Percentiles rank a stretch among this genome's conserved stretches.
These are phyloP conservation scores for Stenodema calcarata DNA, from an alignment of 2,888 invertebrate genomes.

Conservation along the genomic window DNA sequence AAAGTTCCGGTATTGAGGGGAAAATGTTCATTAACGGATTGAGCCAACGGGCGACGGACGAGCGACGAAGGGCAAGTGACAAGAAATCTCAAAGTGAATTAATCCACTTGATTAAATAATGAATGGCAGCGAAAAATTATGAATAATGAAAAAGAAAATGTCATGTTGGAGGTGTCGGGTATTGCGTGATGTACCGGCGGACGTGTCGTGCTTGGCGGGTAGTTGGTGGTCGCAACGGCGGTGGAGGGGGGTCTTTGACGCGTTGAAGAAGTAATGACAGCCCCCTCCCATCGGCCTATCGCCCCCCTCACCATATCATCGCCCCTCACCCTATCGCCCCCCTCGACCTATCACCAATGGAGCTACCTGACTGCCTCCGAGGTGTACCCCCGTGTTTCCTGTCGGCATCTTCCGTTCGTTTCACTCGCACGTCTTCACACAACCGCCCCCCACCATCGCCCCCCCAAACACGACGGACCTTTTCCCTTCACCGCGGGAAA, in stretches of 20 bases:
- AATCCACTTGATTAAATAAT: conserved; percentile 7
- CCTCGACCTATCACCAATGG: neutral
- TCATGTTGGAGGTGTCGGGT: conserved; percentile 1
- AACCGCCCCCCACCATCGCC: too few relatives aligned
- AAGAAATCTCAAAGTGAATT: neutral
- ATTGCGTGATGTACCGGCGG: neutral
- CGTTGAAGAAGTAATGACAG: conserved; percentile 9
- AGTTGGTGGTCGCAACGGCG: too few relatives aligned
- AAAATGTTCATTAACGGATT: neutral
- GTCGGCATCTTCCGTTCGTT: neutral
- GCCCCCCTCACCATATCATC: neutral
- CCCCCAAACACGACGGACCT: too few relatives aligned
- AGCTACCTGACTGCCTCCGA: neutral
- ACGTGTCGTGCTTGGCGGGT: neutral
- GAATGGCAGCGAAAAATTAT: neutral
- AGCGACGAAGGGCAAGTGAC: neutral
- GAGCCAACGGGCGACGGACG: neutral
- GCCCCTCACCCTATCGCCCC: neutral
- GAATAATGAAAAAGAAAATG: conserved; percentile 7
- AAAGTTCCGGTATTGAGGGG: too few relatives aligned
- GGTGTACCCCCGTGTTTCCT: neutral
- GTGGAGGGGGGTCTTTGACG: neutral
- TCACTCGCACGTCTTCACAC: neutral
- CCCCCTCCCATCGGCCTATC: neutral
- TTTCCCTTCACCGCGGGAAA: too few relatives aligned